Base-by-base conservation (phyloP, 2,113 vertebrate species). In the Gopherus evgoodei region DNA sequence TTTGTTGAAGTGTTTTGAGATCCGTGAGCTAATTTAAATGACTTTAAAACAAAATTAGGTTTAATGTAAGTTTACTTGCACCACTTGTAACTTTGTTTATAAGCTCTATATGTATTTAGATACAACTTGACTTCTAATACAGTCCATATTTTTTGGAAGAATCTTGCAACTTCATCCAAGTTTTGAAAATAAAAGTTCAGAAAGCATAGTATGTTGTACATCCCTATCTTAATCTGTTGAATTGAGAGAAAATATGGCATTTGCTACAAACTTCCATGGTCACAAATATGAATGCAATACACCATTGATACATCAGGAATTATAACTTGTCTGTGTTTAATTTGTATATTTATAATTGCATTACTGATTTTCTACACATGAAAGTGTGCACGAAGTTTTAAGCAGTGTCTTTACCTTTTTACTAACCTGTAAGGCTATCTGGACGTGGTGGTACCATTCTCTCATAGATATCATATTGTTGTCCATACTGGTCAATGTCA, bases 401-500 rank as follows among this genome's bases (percentile, higher is more conserved):
- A 81, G 50, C 25, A 81, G 72, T 0, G 17, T 11, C 83, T 87
- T 85, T 50, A 57, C 79, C 84, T 49, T 87, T 17, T 42, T 76
- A 96, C 98, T 98, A 94, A 99, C 99, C 99, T 97, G 99, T 98
- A 91, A 99, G 98, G 98, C 99, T 99, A 56, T 99, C 99, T 17
- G 99, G 99, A 65, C 99, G 98, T 0, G 99, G 99, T 90, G 99
- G 99, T 7, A 99, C 98, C 99, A 99, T 99, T 94, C 99, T 99
- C 97, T 99, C 99, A 1, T 99, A 99, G 91, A 99, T 98, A 3
- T 99, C 99, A 3, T 99, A 99, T 83, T 98, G 98, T 95, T 99
- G 99, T 56, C 98, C 98, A 0, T 99, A 99, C 25, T 98, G 99
- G 9, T 99, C 99, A 0, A 98, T 44, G 83, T 98, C 99, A 8